Percentiles rank a stretch among this genome's conserved stretches.
Conservation (phyloP, 2,888 invertebrate species). For the Apamea epomidion region DNA sequence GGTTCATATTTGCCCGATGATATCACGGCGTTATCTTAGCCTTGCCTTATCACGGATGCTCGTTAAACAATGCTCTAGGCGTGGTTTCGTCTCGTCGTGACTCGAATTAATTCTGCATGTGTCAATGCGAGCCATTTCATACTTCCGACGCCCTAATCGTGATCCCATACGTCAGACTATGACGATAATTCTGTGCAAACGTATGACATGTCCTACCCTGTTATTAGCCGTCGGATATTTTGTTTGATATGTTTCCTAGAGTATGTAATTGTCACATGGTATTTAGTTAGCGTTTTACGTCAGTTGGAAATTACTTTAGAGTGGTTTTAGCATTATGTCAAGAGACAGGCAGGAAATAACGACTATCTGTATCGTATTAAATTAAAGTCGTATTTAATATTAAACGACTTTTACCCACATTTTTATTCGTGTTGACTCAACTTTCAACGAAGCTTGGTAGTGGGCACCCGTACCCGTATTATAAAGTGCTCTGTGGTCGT, state of each 20-base stretch:
- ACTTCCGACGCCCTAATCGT: conserved; percentile 83
- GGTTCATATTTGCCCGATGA: conserved; percentile 77
- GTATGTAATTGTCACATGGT: conserved; percentile 51
- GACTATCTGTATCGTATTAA: conserved; percentile 8
- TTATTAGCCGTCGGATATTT: conserved; percentile 57
- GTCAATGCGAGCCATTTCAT: conserved; percentile 81
- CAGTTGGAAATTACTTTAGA: conserved; percentile 39
- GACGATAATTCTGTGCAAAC: conserved; percentile 62
- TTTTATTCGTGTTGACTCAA: neutral
- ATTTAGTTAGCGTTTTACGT: conserved; percentile 38
- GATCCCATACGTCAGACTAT: conserved; percentile 70
- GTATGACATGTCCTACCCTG: conserved; percentile 59
- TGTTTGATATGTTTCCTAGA: conserved; percentile 61
- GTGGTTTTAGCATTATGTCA: conserved; percentile 11
- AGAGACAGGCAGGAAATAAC: conserved; percentile 20
- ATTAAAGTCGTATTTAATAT: neutral
- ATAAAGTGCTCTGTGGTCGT: too few relatives aligned
- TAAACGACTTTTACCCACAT: neutral
- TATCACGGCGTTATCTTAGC: conserved; percentile 78
- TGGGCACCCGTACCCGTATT: neutral
- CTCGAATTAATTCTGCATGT: conserved; percentile 85
- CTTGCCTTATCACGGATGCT: conserved; percentile 83
- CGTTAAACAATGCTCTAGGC: conserved; percentile 85
- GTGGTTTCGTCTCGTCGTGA: conserved; percentile 84
- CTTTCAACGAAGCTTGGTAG: neutral